phyloP scores from a whole-genome alignment of 92 coral and sea anemone genomes.

The Porites divaricata region DNA sequence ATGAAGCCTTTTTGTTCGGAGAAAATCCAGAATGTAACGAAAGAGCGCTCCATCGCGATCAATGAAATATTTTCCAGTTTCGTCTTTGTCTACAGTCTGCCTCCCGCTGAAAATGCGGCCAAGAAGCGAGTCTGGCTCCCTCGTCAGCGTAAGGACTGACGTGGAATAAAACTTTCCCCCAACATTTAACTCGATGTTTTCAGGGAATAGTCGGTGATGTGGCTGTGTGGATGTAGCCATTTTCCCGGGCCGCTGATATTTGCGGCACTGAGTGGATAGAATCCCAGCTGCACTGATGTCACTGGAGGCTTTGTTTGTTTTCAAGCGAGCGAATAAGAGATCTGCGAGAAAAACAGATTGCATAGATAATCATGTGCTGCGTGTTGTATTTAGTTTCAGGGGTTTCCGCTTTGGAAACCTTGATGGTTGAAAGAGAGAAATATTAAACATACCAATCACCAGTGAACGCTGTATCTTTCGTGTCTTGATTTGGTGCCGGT shows the following conservation, averaged over 20 bases:
- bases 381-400: constrained; percentile 30
- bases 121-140: constrained; percentile 81
- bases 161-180: constrained; percentile 95
- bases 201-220: constrained; percentile 85
- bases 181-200: constrained; percentile 94
- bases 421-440: constrained; percentile 7
- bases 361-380: constrained; percentile 36
- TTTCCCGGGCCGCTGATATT: constrained; percentile 11
- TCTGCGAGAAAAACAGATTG: background rate
- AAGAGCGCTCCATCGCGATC: constrained; percentile 94
- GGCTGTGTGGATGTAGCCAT: constrained; percentile 61
- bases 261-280: background rate
- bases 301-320: constrained; percentile 22
- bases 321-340: constrained; percentile 32
- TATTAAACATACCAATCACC: constrained; percentile 2
- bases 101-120: constrained; percentile 91
- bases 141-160: constrained; percentile 85
- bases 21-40: constrained; percentile 84
- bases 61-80: constrained; percentile 86
- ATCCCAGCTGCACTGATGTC: constrained; percentile 23
- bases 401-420: constrained; percentile 20
- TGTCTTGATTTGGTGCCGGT: background rate
- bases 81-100: constrained; percentile 70
- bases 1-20: constrained; percentile 73
- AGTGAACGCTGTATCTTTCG: background rate